Evolutionary conservation across 1,140 invertebrate species (phyloP).

Genomic region (Thalassaphorura encarpata): DNA sequence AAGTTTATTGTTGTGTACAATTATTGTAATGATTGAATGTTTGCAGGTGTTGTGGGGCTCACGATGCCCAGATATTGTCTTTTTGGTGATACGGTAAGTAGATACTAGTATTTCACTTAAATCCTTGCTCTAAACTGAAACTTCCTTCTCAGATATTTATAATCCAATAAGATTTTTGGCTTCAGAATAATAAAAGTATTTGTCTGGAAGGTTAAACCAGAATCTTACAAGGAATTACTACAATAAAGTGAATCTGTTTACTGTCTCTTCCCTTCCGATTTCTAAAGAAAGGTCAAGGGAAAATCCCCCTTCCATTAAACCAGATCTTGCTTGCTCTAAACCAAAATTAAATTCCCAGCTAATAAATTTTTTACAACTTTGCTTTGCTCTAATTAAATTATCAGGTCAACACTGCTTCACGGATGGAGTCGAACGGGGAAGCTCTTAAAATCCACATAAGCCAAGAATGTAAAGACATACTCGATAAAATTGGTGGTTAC

Average conservation of each 20-base stretch:
- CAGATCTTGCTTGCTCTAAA: too few relatives aligned
- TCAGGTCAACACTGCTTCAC: slow-evolving; percentile 73
- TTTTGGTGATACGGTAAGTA: slow-evolving; percentile 26
- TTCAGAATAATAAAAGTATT: too few relatives aligned
- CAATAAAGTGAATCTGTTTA: too few relatives aligned
- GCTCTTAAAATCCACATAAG: slow-evolving; percentile 87
- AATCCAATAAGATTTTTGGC: too few relatives aligned
- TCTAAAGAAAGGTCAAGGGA: too few relatives aligned
- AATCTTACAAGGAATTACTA: too few relatives aligned
- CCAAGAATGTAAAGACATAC: slow-evolving; percentile 62
- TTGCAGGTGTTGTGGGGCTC: slow-evolving; percentile 89
- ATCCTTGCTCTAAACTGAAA: too few relatives aligned
- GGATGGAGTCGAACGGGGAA: slow-evolving; percentile 91
- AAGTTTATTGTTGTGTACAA: too few relatives aligned
- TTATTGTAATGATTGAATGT: slow-evolving; percentile 88
- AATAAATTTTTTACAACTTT: neutral
- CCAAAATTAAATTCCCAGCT: neutral
- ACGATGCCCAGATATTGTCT: slow-evolving; percentile 90
- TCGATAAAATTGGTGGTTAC: slow-evolving; percentile 82
- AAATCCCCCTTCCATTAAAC: too few relatives aligned
- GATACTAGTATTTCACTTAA: neutral
- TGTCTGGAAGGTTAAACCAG: too few relatives aligned
- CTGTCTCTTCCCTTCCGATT: too few relatives aligned
- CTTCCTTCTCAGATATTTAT: too few relatives aligned
- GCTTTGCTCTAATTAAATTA: neutral